These are phyloP conservation scores for Gila orcuttii DNA, from an alignment of 2,113 vertebrate genomes.

Conservation along the genomic window DNA sequence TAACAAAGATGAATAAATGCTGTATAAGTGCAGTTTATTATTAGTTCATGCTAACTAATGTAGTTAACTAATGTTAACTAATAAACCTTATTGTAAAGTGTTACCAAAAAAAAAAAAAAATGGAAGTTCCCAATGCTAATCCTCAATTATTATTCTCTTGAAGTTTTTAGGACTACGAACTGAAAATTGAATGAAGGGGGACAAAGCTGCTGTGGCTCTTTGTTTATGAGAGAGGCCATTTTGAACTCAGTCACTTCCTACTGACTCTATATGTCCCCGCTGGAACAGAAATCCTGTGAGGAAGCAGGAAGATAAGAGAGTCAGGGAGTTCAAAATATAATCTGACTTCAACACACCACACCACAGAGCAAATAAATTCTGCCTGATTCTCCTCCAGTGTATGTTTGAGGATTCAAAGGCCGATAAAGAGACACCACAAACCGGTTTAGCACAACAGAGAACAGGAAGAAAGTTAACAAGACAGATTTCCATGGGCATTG, in stretches of 20 bases:
- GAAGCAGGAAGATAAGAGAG: slow-evolving; percentile 32
- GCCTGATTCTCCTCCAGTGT: slow-evolving; percentile 12
- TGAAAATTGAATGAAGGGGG: background rate
- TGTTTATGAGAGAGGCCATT: background rate
- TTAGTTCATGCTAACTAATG: too few relatives aligned
- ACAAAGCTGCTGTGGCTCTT: background rate
- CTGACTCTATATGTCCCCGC: slow-evolving; percentile 9
- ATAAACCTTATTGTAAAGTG: too few relatives aligned
- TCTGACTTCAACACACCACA: slow-evolving; percentile 12
- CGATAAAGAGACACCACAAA: slow-evolving; percentile 4
- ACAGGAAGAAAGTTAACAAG: slow-evolving; percentile 33
- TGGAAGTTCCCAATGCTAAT: background rate
- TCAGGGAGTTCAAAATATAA: slow-evolving; percentile 20
- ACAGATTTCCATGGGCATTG: slow-evolving; percentile 53
- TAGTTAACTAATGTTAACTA: too few relatives aligned
- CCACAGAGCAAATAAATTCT: slow-evolving; percentile 26
- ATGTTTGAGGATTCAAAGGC: slow-evolving; percentile 21
- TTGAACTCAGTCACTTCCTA: slow-evolving; percentile 25
- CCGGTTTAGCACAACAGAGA: slow-evolving; percentile 14
- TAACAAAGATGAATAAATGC: too few relatives aligned
- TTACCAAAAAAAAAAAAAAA: too few relatives aligned
- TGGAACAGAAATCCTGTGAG: slow-evolving; percentile 27
- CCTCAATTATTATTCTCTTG: background rate
- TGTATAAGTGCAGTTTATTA: too few relatives aligned
- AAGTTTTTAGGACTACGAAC: background rate